Base-by-base conservation (phyloP, 2,797 vertebrate genomes). In the Botia kubotai region DNA sequence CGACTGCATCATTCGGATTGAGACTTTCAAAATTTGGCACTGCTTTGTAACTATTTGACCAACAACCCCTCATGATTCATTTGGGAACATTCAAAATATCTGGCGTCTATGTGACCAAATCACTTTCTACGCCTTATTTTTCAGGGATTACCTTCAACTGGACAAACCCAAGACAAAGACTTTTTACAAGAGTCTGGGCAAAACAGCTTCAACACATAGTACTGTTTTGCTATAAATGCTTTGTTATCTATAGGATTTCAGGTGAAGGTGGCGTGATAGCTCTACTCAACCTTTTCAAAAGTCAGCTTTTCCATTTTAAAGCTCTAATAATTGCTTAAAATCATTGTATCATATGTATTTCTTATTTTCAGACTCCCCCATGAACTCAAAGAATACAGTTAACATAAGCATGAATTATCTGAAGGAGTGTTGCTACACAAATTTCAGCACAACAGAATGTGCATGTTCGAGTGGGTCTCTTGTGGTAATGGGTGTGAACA, bases 401-500 rank as follows among this genome's bases (percentile, higher is more conserved):
- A 33, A 77, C 33, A 68, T 55, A 77, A 16, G 6, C 26, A 52
- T 57, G 5, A 68, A 23, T 53, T 23, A 17, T 66, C n/a, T 55
- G 6, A 26, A 14, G n/a, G 57, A 62, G 8, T 10, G 73, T 52
- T 33, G 23, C 23, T 33, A 50, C 23, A 67, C 23, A 43, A 8
- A 55, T 57, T 6, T 68, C 43, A 74, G 65, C 79, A 65, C 43
- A 12, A n/a, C 53, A 69, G n/a, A 16, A n/a, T 90, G 89, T 91
- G 90, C 91, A 86, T 88, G 87, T 48, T 43, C 88, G 89, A 84
- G 87, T 92, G 87, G 87, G 23, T 62, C 21, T 11, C 17, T 14
- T 52, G 65, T 91, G 88, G 89, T 88, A 77, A 53, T 83, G 69
- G 77, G 85, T 88, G 88, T 91, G 90, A 90, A 94, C 93, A 93